These are phyloP conservation scores for Meteorus sp. DNA, from an alignment of 1,140 invertebrate species.

Conservation along the genomic window DNA sequence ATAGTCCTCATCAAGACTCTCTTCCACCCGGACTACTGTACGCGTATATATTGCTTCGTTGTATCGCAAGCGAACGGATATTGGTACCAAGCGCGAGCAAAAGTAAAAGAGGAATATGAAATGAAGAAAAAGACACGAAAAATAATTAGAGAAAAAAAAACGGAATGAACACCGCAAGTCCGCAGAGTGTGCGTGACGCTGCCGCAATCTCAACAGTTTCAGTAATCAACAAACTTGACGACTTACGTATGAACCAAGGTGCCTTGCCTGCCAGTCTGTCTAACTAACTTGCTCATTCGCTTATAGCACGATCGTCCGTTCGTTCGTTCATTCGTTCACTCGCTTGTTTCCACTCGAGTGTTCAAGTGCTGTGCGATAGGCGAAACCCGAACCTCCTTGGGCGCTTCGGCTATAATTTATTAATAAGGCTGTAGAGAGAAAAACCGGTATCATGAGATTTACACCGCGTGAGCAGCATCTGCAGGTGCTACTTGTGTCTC, in stretches of 20 bases:
- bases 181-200: constrained; percentile 31
- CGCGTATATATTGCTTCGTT: constrained; percentile 11
- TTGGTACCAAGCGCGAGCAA: not conserved
- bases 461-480: constrained; percentile 38
- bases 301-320: not conserved
- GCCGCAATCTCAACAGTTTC: constrained; percentile 38
- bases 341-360: too few species aligned
- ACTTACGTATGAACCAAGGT: constrained; percentile 29
- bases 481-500: constrained; percentile 32
- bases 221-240: constrained; percentile 33
- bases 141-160: too few species aligned
- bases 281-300: constrained; percentile 7
- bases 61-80: constrained; percentile 17
- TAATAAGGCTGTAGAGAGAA: constrained; percentile 48
- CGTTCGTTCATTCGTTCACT: not conserved
- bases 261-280: constrained; percentile 6
- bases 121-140: constrained; percentile 2
- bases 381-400: constrained; percentile 24
- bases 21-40: not conserved
- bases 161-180: too few species aligned
- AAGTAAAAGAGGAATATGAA: not conserved
- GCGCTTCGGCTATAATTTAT: constrained; percentile 50
- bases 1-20: not conserved
- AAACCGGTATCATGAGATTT: constrained; percentile 53
- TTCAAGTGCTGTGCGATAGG: constrained; percentile 13